Conservation (phyloP, 2,888 invertebrate genomes). For the Apotomis capreana region DNA sequence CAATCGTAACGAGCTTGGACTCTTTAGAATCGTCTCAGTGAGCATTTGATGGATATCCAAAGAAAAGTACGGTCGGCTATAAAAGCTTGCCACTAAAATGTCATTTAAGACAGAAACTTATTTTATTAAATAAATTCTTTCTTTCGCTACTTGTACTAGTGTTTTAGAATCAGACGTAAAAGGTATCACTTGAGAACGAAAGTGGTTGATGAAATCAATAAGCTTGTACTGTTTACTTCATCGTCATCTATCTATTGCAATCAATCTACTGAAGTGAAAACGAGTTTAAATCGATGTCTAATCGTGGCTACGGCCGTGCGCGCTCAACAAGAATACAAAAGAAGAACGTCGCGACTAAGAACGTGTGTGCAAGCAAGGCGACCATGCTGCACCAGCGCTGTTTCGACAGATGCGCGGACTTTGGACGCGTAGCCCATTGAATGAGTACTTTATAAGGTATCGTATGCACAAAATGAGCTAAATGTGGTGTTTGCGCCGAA, state of each 20-base stretch:
- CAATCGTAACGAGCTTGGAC: no score
- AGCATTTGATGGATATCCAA: no score
- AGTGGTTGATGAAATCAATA: no score
- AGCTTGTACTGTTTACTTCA: background rate
- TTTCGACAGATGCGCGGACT: constrained; percentile 33
- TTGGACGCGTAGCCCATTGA: constrained; percentile 26
- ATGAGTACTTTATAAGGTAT: background rate
- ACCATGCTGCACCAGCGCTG: constrained; percentile 31
- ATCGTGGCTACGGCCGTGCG: constrained; percentile 14
- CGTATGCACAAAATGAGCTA: no score
- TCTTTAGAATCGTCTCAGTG: no score
- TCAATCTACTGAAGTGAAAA: constrained; percentile 14
- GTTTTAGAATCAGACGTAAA: no score
- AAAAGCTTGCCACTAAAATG: no score
- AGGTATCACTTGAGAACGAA: background rate
- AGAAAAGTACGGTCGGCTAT: no score
- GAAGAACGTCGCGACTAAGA: constrained; percentile 23
- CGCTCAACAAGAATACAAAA: constrained; percentile 32
- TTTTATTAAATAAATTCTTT: no score
- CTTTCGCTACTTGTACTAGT: no score
- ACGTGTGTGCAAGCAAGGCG: constrained; percentile 23
- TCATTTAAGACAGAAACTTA: no score
- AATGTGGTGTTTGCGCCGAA: no score
- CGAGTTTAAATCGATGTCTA: constrained; percentile 9
- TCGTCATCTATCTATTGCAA: background rate